Percentiles rank a stretch among this genome's conserved stretches.
phyloP scores from a whole-genome alignment of 2,113 vertebrate species.

The Halichoerus grypus region DNA sequence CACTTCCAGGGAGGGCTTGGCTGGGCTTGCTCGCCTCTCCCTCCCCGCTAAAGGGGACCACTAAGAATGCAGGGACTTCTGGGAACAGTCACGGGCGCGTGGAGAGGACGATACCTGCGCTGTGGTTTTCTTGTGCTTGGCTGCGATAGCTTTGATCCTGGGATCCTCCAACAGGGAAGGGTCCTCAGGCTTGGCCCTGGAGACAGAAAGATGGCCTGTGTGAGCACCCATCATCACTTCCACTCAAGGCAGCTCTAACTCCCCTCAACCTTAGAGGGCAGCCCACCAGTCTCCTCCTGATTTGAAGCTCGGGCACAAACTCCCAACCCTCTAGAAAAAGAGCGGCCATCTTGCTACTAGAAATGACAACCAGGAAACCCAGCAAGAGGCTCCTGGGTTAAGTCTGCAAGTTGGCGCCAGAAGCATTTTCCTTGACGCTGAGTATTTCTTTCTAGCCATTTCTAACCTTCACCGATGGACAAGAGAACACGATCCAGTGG shows the following conservation, averaged over 20 bases:
- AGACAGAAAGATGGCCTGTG: neutral
- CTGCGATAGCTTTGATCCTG: constrained; percentile 92
- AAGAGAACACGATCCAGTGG: neutral
- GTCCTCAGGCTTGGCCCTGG: constrained; percentile 92
- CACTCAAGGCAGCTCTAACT: neutral
- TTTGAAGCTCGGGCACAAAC: neutral
- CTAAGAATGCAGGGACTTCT: neutral
- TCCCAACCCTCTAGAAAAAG: neutral
- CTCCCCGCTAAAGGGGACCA: neutral
- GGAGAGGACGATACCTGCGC: constrained; percentile 89
- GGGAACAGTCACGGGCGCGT: fast-evolving
- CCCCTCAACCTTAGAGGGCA: fast-evolving
- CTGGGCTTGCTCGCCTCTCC: neutral
- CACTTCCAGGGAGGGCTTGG: neutral
- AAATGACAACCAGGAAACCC: neutral
- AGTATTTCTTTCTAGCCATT: neutral
- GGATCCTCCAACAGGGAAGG: constrained; percentile 92
- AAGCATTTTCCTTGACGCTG: neutral
- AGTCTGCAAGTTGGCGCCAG: neutral
- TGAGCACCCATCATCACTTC: fast-evolving
- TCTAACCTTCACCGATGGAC: neutral
- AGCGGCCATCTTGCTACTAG: neutral
- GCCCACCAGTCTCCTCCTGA: neutral
- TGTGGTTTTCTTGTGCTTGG: constrained; percentile 91
- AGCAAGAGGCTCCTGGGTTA: neutral